Evolutionary conservation across 2,113 vertebrate species (phyloP).

Genomic region (Plectropomus leopardus): DNA sequence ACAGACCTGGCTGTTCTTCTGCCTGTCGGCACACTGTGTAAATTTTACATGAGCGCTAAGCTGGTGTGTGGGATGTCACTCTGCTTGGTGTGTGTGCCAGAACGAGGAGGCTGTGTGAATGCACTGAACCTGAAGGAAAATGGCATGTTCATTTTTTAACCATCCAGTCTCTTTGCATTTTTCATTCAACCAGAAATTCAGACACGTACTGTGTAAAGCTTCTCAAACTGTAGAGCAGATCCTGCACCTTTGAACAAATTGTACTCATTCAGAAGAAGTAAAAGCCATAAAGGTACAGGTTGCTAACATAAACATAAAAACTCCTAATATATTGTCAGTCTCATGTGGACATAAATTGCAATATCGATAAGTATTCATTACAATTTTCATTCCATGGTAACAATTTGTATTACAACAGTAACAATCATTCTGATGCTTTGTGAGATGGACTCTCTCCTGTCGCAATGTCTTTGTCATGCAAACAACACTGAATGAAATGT

Average conservation of each 20-base stretch:
- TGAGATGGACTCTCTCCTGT: not conserved
- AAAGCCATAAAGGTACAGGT: not conserved
- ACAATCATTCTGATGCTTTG: not conserved
- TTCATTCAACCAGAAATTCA: conserved; percentile 35
- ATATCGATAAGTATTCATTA: not conserved
- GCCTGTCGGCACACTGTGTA: conserved; percentile 78
- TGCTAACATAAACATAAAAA: not conserved
- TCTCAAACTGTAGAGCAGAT: not conserved
- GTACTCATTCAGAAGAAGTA: not conserved
- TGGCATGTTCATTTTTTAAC: conserved; percentile 83
- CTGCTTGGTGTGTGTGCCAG: conserved; percentile 82
- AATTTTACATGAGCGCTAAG: conserved; percentile 93
- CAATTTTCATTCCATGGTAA: not conserved
- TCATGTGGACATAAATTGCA: not conserved
- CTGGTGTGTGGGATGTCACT: conserved; percentile 87
- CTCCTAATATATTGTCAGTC: not conserved
- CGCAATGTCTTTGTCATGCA: not conserved
- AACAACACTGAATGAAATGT: not conserved
- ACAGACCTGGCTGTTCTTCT: conserved; percentile 71
- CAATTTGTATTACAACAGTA: not conserved
- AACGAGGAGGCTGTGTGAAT: conserved; percentile 89
- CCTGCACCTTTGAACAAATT: not conserved
- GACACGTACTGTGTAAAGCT: conserved; percentile 8
- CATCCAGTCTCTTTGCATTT: conserved; percentile 44
- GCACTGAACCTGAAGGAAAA: conserved; percentile 91